Evolutionary conservation across 2,888 invertebrate genomes (phyloP).

Genomic region (Herminia tarsipennalis): DNA sequence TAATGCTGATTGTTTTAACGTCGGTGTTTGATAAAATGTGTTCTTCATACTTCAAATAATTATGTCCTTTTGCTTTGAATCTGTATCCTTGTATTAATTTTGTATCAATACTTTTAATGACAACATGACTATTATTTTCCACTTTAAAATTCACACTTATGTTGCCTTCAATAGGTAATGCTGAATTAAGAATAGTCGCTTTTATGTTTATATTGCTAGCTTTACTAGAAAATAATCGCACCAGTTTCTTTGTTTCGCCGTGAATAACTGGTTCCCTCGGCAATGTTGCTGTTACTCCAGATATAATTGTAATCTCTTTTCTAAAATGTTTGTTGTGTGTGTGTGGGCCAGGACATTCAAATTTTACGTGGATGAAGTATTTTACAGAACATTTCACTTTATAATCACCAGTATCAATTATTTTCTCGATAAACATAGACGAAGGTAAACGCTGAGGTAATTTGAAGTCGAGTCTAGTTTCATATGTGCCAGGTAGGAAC

Average conservation of each 20-base stretch:
- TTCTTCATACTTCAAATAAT: slow-evolving; percentile 14
- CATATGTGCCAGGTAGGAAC: slow-evolving; percentile 34
- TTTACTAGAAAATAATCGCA: slow-evolving; percentile 43
- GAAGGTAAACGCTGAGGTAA: slow-evolving; percentile 50
- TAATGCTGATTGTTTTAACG: too few relatives aligned
- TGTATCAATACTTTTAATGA: slow-evolving; percentile 42
- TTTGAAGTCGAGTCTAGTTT: slow-evolving; percentile 45
- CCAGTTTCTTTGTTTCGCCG: slow-evolving; percentile 46
- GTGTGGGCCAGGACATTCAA: slow-evolving; percentile 50
- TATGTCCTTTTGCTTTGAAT: slow-evolving; percentile 28
- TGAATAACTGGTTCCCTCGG: slow-evolving; percentile 25
- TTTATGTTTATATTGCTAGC: slow-evolving; percentile 46
- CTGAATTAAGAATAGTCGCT: slow-evolving; percentile 44
- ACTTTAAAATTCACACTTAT: slow-evolving; percentile 48
- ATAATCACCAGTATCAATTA: neutral
- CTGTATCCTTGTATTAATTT: slow-evolving; percentile 43
- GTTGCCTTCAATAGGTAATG: slow-evolving; percentile 44
- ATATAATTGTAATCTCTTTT: slow-evolving; percentile 47
- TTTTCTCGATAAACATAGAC: slow-evolving; percentile 17
- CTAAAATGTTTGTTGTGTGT: slow-evolving; percentile 44
- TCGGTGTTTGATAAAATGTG: slow-evolving; percentile 36
- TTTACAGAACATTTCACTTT: slow-evolving; percentile 24
- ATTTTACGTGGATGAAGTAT: slow-evolving; percentile 54
- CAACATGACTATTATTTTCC: slow-evolving; percentile 44
- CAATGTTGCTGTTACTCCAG: slow-evolving; percentile 39